Base-by-base conservation (phyloP, 2,797 vertebrate genomes). In the Microctenopoma lineatum region DNA sequence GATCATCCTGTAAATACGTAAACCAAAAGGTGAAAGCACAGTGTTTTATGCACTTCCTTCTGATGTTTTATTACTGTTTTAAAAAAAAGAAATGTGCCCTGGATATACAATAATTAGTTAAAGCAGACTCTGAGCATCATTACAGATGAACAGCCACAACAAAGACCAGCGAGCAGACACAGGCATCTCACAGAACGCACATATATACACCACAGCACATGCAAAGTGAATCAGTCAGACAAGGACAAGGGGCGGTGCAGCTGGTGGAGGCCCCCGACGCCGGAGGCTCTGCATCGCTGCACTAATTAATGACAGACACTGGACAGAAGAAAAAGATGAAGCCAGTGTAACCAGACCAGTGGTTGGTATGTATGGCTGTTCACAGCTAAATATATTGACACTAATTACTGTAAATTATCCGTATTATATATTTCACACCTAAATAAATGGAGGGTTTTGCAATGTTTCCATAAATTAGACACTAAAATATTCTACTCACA, bases 401-500 rank as follows among this genome's bases (percentile, higher is more conserved):
- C 67, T 41, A 45, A 8, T 59, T 74, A 73, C 53, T 73, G 62
- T 34, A 11, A 73, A 80, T 48, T 54, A 66, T 27, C 18, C 16
- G 1, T 38, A 47, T 45, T 11, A 5, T 41, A 42, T 44, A 64
- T 65, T 55, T 34, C 44, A 68, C 57, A 48, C 39, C 54, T 27
- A 0, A 67, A 47, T 36, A 13, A 59, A 57, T 9, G 8, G 10
- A 39, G 18, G 15, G 25, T 11, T 55, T 55, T 34, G 50, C 2
- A 13, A 45, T n/a, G 52, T 50, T 58, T 48, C 16, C 62, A 14
- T 3, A 45, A 26, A 38, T 14, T 16, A 39, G 14, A 50, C 16
- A 26, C 7, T 15, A 6, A 63, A 21, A 51, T 36, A 56, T 69
- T 51, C 34, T 52, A 92, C 93, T 93, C 68, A 94, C 91, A 13